Evolutionary conservation across 2,888 invertebrate species (phyloP), one percentile per base, ranked within the genome.

Genomic region (Esperia sulphurella): DNA sequence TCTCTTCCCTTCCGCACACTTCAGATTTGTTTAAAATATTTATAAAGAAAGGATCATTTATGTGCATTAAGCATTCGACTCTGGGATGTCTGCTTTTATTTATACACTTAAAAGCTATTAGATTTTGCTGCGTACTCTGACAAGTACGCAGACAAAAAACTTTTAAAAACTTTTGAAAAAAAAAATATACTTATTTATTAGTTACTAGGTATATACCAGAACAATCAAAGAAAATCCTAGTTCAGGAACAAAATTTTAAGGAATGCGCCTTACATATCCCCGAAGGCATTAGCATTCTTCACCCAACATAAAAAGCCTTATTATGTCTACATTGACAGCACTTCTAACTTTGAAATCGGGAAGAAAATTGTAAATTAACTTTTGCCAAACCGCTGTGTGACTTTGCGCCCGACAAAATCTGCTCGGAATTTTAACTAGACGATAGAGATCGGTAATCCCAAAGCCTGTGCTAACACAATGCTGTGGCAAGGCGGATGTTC

Each of bases 391-490:
- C 75, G 67, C 70, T 69, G 72, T 80, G 77, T 71, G 78, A 79
- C 72, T 83, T 82, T 62, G 71, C 73, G 71, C 75, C 72, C 67
- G 68, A 70, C 73, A 75, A 71, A 75, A 70, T 79, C 80, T 79
- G 76, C 65, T 68, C 65, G 58, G 84, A 85, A 85, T 87, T 76
- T 85, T 81, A 87, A 87, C 77, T 78, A 85, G 79, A 55, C 72
- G 77, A 81, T 84, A 78, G 77, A 78, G 80, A 83, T 85, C 81
- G 75, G 77, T 77, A 83, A 82, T 86, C 75, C 78, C 73, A 63
- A 66, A 78, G 79, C 76, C 72, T 67, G 72, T 65, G 65, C 72
- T 77, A 75, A 80, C 81, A 83, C 79, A 83, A 79, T 80, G 75
- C 77, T 74, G 74, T 69, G 71, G 79, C 66, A 73, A 80, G 79